Conservation (phyloP, 2,797 vertebrate species). For the Australoheros facetus region DNA sequence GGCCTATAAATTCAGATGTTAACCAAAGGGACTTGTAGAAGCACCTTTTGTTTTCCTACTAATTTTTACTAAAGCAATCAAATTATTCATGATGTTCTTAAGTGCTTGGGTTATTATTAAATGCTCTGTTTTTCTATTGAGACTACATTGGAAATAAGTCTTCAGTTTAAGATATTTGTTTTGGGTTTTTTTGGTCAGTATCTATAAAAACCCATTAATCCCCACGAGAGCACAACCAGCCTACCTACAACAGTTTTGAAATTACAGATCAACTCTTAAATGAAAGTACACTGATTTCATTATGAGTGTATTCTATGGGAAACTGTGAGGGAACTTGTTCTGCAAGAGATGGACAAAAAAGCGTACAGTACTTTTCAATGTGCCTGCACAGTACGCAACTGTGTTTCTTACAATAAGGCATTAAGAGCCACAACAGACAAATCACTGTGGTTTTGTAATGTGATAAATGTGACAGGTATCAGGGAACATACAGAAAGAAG, state of each 20-base stretch:
- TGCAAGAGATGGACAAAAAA: constrained; percentile 46
- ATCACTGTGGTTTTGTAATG: constrained; percentile 4
- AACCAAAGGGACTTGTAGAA: not conserved
- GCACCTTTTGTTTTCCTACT: not conserved
- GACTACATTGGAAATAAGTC: not conserved
- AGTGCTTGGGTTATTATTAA: not conserved
- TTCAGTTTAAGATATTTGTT: not conserved
- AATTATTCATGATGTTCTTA: not conserved
- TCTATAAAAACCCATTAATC: not conserved
- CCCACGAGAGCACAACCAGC: not conserved
- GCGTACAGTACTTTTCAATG: constrained; percentile 48
- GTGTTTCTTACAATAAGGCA: constrained; percentile 34
- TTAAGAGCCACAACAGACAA: constrained; percentile 18
- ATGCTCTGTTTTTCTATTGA: not conserved
- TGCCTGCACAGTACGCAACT: constrained; percentile 34
- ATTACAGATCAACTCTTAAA: constrained; percentile 37
- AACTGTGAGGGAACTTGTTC: constrained; percentile 60
- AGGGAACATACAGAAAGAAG: not conserved
- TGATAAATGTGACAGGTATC: not conserved
- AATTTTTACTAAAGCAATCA: not conserved
- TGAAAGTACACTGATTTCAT: constrained; percentile 52
- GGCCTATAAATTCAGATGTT: not conserved
- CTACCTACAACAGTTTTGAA: constrained; percentile 11
- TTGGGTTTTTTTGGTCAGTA: not conserved
- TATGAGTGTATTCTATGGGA: constrained; percentile 40